Evolutionary conservation across 2,113 vertebrate species (phyloP).

Genomic region (Myodes glareolus): DNA sequence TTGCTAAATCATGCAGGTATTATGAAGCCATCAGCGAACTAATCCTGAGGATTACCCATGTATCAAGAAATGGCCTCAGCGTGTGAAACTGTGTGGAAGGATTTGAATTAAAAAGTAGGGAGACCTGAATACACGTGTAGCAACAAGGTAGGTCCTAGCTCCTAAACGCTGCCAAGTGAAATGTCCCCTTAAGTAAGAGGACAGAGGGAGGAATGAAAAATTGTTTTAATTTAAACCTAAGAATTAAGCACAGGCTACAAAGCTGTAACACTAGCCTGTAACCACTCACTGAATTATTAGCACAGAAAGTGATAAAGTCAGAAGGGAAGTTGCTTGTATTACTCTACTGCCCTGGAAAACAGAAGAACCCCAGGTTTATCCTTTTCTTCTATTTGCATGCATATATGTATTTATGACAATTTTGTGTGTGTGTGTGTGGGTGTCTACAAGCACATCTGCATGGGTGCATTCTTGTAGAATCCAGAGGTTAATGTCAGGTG

Average conservation of each 20-base stretch:
- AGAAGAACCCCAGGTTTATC: neutral
- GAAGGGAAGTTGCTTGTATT: neutral
- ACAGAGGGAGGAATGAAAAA: constrained; percentile 55
- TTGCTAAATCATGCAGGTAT: constrained; percentile 52
- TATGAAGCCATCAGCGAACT: constrained; percentile 41
- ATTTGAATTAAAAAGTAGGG: constrained; percentile 44
- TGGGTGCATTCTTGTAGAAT: neutral
- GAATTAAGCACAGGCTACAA: constrained; percentile 32
- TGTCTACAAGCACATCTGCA: neutral
- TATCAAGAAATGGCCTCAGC: constrained; percentile 29
- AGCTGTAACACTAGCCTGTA: neutral
- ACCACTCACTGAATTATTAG: constrained; percentile 6
- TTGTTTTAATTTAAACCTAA: constrained; percentile 65
- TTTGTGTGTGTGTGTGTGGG: too few species aligned
- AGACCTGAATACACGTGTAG: neutral
- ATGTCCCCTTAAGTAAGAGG: constrained; percentile 55
- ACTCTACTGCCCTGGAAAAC: neutral
- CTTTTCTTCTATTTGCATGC: neutral
- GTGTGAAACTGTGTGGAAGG: neutral
- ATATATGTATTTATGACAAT: neutral
- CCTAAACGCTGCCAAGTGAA: neutral
- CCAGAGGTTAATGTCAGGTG: too few species aligned
- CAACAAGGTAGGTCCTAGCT: neutral
- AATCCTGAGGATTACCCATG: constrained; percentile 62
- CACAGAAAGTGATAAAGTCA: neutral